phyloP scores from a whole-genome alignment of 2,888 invertebrate species.

The Macrosiphum euphorbiae region DNA sequence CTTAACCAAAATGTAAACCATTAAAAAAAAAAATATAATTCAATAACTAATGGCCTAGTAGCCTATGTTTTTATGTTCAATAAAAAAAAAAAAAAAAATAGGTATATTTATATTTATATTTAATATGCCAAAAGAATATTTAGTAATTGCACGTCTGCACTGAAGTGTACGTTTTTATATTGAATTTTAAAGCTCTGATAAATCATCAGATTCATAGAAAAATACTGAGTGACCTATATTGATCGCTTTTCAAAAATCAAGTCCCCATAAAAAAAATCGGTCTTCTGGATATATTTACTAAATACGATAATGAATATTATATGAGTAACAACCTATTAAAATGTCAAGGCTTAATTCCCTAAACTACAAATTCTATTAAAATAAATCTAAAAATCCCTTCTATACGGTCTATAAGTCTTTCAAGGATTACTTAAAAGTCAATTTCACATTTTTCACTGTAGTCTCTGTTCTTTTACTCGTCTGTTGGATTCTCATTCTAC shows the following conservation, averaged over 20 bases:
- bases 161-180: neutral
- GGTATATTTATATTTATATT: neutral
- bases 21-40: too few relatives aligned
- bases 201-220: neutral
- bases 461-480: neutral
- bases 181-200: neutral
- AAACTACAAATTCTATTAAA: neutral
- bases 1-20: too few relatives aligned
- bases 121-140: neutral
- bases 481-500: neutral
- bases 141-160: neutral
- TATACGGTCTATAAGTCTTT: neutral
- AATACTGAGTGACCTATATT: neutral
- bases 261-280: neutral
- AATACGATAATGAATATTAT: neutral
- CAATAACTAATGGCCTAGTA: too few relatives aligned
- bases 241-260: neutral
- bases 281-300: neutral
- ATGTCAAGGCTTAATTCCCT: neutral
- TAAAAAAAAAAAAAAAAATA: too few relatives aligned
- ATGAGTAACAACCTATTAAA: neutral
- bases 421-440: neutral
- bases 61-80: too few relatives aligned
- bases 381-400: neutral
- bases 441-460: neutral